Base-by-base conservation (phyloP, 2,113 vertebrate genomes). In the Gallinago media region DNA sequence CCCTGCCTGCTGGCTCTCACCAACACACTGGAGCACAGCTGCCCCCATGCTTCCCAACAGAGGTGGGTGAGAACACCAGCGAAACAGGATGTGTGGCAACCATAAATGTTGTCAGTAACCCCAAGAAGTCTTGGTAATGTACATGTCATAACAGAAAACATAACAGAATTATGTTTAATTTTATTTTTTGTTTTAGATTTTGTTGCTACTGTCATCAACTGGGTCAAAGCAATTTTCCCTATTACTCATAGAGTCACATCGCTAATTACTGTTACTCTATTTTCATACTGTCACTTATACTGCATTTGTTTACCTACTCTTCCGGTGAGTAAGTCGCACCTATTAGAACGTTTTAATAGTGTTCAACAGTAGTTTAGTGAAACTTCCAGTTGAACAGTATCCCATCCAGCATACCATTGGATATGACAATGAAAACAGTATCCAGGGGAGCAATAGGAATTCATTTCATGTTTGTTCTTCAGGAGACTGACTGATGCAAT, bases 311-410 rank as follows among this genome's bases (percentile, higher is more conserved):
- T 97, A 96, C 95, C 0, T 4, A 95, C 94, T 96, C 94, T 97
- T 97, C 96, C 91, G 93, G 94, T 87, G 89, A 71, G 17, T 91
- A 71, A 96, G 94, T 97, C 95, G 96, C 94, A 96, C 86, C 96
- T 91, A 96, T 96, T 92, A 96, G 72, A 67, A 44, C 6, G 7
- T 65, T 71, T 89, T 49, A 96, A 89, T 91, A 63, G 89, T 56
- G 84, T 71, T 90, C 80, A 12, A 49, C 76, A 81, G 84, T 56
- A 87, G 68, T 54, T 36, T 87, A 59, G 88, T 94, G 86, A 89
- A 95, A 78, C 84, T 92, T 36, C 88, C 96, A 96, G 91, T 12
- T 72, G 89, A 96, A 61, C 86, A 65, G 65, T 96, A 4, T 78
- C 94, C 92, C 84, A 52, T 92, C 73, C 91, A 96, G 73, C 96